These are phyloP conservation scores for Eleginops maclovinus DNA, from an alignment of 2,113 vertebrate species.

Conservation along the genomic window DNA sequence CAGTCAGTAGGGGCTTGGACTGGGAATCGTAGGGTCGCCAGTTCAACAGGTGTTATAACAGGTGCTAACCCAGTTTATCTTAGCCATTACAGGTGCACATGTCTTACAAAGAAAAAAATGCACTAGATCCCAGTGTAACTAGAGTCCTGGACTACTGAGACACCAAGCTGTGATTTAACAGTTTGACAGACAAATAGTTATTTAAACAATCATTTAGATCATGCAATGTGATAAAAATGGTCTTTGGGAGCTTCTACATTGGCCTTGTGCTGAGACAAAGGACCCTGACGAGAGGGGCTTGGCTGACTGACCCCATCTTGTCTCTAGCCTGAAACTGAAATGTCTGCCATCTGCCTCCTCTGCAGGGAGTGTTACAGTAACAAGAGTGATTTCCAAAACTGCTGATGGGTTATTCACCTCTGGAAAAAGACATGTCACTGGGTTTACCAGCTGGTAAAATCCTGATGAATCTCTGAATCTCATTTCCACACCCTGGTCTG, in stretches of 20 bases:
- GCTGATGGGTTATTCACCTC: constrained; percentile 2
- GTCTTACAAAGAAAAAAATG: background rate
- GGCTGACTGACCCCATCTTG: constrained; percentile 27
- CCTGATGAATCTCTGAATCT: constrained; percentile 30
- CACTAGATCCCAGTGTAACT: background rate
- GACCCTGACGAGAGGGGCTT: constrained; percentile 7
- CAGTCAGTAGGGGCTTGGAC: too few relatives aligned
- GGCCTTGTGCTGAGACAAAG: background rate
- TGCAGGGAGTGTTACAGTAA: constrained; percentile 4
- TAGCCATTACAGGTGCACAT: background rate
- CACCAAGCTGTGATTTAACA: background rate
- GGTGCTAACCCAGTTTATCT: too few relatives aligned
- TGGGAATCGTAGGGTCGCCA: too few relatives aligned
- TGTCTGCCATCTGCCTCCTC: constrained; percentile 30
- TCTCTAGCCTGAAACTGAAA: background rate
- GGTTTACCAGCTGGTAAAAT: constrained; percentile 56
- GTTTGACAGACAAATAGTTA: background rate
- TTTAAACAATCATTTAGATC: background rate
- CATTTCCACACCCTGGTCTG: constrained; percentile 48
- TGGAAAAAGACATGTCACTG: constrained; percentile 6
- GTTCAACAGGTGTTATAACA: too few relatives aligned
- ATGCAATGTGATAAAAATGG: background rate
- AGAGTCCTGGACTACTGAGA: background rate
- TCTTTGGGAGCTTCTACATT: background rate
- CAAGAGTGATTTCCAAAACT: background rate